Percentiles rank a stretch among this genome's conserved stretches.
phyloP scores from a whole-genome alignment of 2,113 vertebrate species.

The Plestiodon gilberti region DNA sequence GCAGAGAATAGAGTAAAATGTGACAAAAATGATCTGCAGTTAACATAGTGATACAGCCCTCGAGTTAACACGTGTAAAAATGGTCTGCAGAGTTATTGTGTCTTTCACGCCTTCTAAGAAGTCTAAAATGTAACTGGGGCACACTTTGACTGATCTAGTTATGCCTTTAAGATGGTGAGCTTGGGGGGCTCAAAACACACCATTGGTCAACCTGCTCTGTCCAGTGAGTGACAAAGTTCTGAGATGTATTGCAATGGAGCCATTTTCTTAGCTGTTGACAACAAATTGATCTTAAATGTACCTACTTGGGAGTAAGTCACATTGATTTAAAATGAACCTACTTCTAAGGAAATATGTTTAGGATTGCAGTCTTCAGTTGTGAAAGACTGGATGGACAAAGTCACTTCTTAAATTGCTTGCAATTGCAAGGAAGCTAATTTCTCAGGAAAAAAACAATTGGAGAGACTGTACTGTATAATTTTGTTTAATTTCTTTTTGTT shows the following conservation, averaged over 20 bases:
- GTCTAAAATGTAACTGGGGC: not conserved
- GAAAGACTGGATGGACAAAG: not conserved
- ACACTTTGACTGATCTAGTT: not conserved
- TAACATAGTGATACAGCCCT: not conserved
- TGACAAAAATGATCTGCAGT: not conserved
- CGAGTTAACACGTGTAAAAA: not conserved
- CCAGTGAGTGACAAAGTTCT: not conserved
- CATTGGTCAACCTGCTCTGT: not conserved
- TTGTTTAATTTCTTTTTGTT: not conserved
- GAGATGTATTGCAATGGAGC: not conserved
- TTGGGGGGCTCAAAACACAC: not conserved
- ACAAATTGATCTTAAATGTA: not conserved
- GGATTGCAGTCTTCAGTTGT: not conserved
- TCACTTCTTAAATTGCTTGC: not conserved
- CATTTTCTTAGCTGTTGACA: not conserved
- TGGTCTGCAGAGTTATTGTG: too few relatives aligned
- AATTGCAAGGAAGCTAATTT: not conserved
- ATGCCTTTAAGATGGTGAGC: not conserved
- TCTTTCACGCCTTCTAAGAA: not conserved
- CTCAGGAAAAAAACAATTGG: not conserved
- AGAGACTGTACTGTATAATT: not conserved
- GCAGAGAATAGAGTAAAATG: not conserved
- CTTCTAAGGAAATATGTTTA: not conserved
- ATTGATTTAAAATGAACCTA: not conserved
- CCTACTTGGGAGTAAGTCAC: not conserved